Evolutionary conservation across 2,888 invertebrate species (phyloP).

Genomic region (Oasisia sp.): DNA sequence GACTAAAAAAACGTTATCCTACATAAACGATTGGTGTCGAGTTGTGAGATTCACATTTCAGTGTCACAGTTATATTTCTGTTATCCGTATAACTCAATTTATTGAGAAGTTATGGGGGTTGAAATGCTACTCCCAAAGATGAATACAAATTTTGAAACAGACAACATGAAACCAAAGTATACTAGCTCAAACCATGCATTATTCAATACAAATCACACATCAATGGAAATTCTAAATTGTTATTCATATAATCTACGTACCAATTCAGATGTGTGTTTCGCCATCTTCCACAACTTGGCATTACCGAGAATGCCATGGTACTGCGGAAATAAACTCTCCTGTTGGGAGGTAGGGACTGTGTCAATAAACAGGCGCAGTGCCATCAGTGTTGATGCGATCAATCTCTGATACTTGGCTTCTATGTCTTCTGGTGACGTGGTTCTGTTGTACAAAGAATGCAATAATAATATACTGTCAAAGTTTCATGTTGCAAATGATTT

Average conservation of each 20-base stretch:
- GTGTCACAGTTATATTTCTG: no score
- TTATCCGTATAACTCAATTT: no score
- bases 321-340: slow-evolving; percentile 65
- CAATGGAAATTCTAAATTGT: no score
- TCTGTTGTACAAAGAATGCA: background rate
- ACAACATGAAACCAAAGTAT: no score
- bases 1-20: no score
- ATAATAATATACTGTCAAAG: background rate
- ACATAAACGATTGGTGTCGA: no score
- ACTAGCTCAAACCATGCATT: no score
- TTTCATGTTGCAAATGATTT: background rate
- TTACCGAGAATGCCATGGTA: slow-evolving; percentile 72
- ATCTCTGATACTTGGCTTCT: slow-evolving; percentile 76
- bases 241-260: slow-evolving; percentile 26
- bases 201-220: no score
- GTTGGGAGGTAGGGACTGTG: slow-evolving; percentile 69
- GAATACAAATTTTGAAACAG: no score
- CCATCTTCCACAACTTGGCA: slow-evolving; percentile 79
- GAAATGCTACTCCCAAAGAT: no score
- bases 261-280: slow-evolving; percentile 64
- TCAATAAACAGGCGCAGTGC: slow-evolving; percentile 75
- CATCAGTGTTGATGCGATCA: slow-evolving; percentile 75
- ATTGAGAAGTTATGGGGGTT: no score
- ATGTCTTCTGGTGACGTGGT: slow-evolving; percentile 72
- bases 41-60: no score